Evolutionary conservation across 37 sponge, comb jelly and placozoan species (phyloP).

Genomic region (Aplysina aerophoba): DNA sequence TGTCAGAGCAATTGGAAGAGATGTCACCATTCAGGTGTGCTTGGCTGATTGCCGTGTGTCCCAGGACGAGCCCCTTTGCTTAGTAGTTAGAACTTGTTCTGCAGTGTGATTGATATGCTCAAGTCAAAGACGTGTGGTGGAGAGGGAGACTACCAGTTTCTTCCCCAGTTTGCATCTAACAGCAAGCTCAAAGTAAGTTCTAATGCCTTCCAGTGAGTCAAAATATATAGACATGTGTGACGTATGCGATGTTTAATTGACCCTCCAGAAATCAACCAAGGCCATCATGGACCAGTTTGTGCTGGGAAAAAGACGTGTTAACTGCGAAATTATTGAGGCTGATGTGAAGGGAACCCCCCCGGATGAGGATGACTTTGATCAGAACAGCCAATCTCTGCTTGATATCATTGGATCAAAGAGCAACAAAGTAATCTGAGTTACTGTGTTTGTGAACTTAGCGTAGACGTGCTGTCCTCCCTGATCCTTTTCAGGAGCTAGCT

Average conservation of each 20-base stretch:
- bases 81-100: no score
- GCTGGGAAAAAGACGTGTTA: slow-evolving; percentile 13
- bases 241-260: not conserved
- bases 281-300: slow-evolving; percentile 31
- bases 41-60: not conserved
- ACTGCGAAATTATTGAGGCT: slow-evolving; percentile 28
- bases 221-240: not conserved
- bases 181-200: not conserved
- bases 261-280: not conserved
- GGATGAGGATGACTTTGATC: slow-evolving; percentile 9
- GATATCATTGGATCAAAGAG: not conserved
- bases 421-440: not conserved
- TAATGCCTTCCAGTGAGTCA: no score
- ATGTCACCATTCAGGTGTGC: slow-evolving; percentile 25
- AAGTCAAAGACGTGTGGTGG: slow-evolving; percentile 16
- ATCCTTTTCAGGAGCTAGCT: no score
- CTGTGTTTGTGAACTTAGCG: no score
- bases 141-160: not conserved
- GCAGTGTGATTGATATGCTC: slow-evolving; percentile 1
- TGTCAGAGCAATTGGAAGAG: not conserved
- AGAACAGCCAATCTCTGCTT: not conserved
- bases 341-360: slow-evolving; percentile 22
- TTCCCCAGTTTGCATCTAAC: not conserved
- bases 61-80: not conserved
- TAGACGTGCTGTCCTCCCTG: no score